These are phyloP conservation scores for Dasypogon diadema DNA, from an alignment of 2,888 invertebrate genomes.

Conservation along the genomic window DNA sequence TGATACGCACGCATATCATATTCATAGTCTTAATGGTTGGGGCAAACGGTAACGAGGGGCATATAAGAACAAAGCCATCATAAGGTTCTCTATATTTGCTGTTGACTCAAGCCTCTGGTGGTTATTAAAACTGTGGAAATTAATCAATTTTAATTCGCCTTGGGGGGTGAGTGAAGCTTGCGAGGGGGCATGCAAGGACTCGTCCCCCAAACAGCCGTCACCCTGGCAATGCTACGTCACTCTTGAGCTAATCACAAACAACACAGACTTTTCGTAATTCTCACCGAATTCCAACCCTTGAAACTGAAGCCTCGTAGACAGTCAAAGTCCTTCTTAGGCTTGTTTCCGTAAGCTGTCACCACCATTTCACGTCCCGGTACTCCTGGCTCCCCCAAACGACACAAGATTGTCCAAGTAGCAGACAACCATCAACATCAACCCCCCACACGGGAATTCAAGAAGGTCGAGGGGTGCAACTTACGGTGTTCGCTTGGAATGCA, in stretches of 20 bases:
- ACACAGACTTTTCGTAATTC: not conserved
- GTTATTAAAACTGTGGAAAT: not conserved
- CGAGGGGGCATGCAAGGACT: not conserved
- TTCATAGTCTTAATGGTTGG: slow-evolving; percentile 4
- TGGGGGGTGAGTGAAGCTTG: not conserved
- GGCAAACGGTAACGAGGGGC: not conserved
- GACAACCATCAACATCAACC: slow-evolving; percentile 25
- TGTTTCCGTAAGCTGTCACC: slow-evolving; percentile 32
- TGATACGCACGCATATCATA: slow-evolving; percentile 3
- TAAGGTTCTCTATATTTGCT: not conserved
- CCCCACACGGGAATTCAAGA: not conserved
- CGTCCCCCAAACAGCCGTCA: not conserved
- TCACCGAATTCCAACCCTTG: slow-evolving; percentile 32
- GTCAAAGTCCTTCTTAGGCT: slow-evolving; percentile 40
- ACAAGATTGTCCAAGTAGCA: slow-evolving; percentile 34
- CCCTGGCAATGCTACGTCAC: not conserved
- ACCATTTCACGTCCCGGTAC: not conserved
- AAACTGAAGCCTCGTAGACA: slow-evolving; percentile 20
- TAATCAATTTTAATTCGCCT: not conserved
- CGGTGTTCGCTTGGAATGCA: slow-evolving; percentile 28
- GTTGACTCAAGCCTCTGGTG: not conserved
- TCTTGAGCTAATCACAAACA: not conserved
- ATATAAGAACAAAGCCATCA: not conserved
- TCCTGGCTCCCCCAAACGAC: not conserved
- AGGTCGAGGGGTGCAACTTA: not conserved